These are phyloP conservation scores for Phodopus roborovskii DNA, from an alignment of 2,113 vertebrate species.

Conservation along the genomic window DNA sequence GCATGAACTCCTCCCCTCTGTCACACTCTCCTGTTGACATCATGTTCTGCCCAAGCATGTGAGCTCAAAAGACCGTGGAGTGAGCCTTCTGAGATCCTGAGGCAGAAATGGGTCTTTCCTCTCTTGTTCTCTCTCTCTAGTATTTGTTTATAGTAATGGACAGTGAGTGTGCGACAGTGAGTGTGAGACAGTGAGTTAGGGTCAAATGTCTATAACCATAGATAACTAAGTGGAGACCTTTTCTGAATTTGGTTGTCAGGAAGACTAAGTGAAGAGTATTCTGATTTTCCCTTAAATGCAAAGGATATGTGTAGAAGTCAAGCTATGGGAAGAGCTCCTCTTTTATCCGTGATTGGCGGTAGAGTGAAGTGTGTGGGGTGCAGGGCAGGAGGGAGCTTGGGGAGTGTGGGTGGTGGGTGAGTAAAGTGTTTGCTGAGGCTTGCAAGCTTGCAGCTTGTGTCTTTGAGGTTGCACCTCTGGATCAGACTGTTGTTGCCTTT, in stretches of 20 bases:
- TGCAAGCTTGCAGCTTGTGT: neutral
- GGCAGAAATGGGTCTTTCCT: neutral
- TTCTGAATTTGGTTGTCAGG: slow-evolving; percentile 51
- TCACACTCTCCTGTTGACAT: neutral
- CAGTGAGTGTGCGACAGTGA: neutral
- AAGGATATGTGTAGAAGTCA: neutral
- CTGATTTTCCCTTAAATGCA: neutral
- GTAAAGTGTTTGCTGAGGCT: neutral
- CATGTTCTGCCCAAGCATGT: neutral
- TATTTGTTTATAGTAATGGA: too few species aligned
- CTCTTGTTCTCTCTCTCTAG: neutral
- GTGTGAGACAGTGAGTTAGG: neutral
- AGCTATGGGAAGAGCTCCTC: neutral
- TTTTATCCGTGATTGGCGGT: neutral
- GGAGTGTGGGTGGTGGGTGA: neutral
- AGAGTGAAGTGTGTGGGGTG: neutral
- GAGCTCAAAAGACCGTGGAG: neutral
- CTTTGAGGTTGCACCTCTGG: neutral
- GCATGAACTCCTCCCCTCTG: neutral
- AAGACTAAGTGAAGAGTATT: neutral
- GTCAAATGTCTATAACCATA: neutral
- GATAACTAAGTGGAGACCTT: neutral
- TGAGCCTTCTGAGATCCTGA: neutral
- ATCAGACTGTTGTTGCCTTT: neutral
- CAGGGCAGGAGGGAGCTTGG: neutral